Percentiles rank a stretch among this genome's conserved stretches.
phyloP scores from a whole-genome alignment of 2,113 vertebrate species.

The Agelaius phoeniceus region DNA sequence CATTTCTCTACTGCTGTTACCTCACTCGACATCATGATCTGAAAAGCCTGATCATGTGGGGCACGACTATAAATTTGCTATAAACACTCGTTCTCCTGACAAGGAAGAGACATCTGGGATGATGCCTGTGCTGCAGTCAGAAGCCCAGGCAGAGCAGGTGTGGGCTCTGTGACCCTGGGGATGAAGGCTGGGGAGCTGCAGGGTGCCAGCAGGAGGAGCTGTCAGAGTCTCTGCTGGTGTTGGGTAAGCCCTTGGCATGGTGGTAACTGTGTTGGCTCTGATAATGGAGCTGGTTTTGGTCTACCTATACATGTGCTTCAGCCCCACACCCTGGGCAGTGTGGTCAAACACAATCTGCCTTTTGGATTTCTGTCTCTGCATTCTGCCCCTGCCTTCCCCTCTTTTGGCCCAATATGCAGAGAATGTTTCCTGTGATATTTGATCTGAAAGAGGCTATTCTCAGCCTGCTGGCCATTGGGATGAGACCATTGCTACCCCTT shows the following conservation, averaged over 20 bases:
- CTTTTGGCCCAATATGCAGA: background rate
- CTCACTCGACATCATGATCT: background rate
- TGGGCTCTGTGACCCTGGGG: background rate
- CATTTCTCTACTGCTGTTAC: background rate
- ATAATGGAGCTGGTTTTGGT: background rate
- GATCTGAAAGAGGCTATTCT: background rate
- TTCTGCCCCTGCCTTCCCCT: background rate
- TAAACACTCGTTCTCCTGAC: background rate
- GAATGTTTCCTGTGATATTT: background rate
- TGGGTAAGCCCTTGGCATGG: background rate
- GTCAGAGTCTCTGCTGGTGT: fast-evolving
- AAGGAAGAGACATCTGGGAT: background rate
- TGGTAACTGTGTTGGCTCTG: background rate
- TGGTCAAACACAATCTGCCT: background rate
- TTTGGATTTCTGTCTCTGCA: background rate
- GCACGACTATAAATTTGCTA: background rate
- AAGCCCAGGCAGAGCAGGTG: background rate
- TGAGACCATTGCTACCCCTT: background rate
- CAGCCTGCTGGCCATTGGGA: background rate
- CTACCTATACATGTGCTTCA: fast-evolving
- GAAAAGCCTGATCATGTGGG: background rate
- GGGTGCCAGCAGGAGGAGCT: background rate
- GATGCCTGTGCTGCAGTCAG: background rate
- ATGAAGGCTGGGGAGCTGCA: background rate
- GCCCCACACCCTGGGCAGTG: too few species aligned